These are phyloP conservation scores for Nanger granti DNA, from an alignment of 2,113 vertebrate genomes.

Conservation along the genomic window DNA sequence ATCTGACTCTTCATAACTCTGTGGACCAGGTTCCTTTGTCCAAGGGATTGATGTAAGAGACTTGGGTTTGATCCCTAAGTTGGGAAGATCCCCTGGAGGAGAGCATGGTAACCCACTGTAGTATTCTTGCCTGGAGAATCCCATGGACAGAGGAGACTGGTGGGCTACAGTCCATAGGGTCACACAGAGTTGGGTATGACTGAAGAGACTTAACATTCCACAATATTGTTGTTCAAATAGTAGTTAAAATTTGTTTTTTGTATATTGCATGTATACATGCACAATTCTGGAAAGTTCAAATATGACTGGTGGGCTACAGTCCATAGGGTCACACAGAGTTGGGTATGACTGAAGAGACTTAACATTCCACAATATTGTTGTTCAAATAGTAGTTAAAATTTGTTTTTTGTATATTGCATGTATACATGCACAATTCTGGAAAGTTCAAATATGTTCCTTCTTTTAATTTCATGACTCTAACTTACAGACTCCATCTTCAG, in stretches of 20 bases:
- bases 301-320: rapidly evolving
- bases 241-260: not conserved
- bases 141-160: not conserved
- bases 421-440: not conserved
- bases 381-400: not conserved
- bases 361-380: not conserved
- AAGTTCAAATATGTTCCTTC: not conserved
- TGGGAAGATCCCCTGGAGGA: not conserved
- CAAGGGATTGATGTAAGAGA: not conserved
- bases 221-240: not conserved
- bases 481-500: not conserved
- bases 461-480: not conserved
- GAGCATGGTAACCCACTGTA: not conserved
- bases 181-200: not conserved
- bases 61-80: not conserved
- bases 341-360: not conserved
- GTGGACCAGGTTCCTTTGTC: not conserved
- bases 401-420: not conserved
- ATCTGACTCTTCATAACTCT: not conserved
- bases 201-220: not conserved
- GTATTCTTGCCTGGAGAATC: not conserved
- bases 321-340: not conserved
- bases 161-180: rapidly evolving
- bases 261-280: not conserved
- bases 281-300: not conserved